These are phyloP conservation scores for Tetraneura akinire DNA, from an alignment of 1,140 invertebrate species.

Conservation along the genomic window DNA sequence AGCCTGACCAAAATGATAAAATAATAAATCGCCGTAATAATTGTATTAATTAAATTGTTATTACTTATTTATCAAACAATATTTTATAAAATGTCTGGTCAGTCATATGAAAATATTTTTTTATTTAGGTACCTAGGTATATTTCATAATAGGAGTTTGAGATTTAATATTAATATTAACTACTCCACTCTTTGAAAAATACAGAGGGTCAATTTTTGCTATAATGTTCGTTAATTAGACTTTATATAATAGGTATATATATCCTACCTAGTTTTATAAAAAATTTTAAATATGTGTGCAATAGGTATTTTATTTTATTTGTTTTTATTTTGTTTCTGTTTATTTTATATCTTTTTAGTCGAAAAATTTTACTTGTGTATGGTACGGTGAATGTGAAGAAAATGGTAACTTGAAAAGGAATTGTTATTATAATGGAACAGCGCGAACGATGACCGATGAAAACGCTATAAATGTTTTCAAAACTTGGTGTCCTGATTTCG, in stretches of 20 bases:
- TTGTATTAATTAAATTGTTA: too few relatives aligned
- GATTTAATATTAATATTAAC: too few relatives aligned
- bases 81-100: too few relatives aligned
- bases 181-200: too few relatives aligned
- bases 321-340: not conserved
- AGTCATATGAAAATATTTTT: too few relatives aligned
- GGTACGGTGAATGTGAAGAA: conserved; percentile 73
- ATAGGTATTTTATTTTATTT: not conserved
- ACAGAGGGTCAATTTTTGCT: too few relatives aligned
- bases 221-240: too few relatives aligned
- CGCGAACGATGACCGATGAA: conserved; percentile 62
- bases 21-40: too few relatives aligned
- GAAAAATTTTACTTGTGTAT: conserved; percentile 69
- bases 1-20: too few relatives aligned
- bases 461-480: conserved; percentile 63
- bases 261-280: not conserved
- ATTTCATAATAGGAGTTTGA: too few relatives aligned
- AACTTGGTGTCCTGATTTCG: conserved; percentile 71
- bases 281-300: not conserved
- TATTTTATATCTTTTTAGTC: conserved; percentile 55
- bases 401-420: conserved; percentile 61
- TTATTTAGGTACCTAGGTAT: too few relatives aligned
- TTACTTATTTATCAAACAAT: too few relatives aligned
- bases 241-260: not conserved
- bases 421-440: conserved; percentile 72